A percentile compares a stretch with the other conserved stretches of the same genome.
Evolutionary conservation across 2,113 vertebrate genomes (phyloP).

Genomic region (Arizona elegans): DNA sequence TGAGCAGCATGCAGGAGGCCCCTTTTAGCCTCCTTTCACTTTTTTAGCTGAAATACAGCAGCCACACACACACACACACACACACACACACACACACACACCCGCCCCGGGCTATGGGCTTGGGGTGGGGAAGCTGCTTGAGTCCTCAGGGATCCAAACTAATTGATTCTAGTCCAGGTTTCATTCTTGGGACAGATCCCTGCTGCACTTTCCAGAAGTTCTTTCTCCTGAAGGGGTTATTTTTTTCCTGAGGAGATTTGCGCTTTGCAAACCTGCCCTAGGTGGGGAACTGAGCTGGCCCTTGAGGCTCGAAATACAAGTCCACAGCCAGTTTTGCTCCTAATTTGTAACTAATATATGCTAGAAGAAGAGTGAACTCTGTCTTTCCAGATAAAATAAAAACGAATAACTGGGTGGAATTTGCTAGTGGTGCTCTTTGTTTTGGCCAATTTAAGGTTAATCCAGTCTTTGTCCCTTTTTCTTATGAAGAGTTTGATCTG

Average conservation of each 20-base stretch:
- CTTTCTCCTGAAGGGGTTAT: not conserved
- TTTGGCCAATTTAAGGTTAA: not conserved
- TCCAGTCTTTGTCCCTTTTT: not conserved
- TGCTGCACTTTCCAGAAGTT: not conserved
- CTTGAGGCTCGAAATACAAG: not conserved
- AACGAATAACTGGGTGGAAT: not conserved
- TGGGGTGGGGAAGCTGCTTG: not conserved
- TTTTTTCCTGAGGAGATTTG: no score
- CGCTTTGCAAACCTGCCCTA: no score
- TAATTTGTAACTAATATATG: no score
- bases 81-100: no score
- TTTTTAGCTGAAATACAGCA: not conserved
- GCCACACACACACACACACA: no score
- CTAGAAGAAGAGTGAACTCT: not conserved
- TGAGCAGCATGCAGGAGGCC: not conserved
- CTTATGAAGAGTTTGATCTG: not conserved
- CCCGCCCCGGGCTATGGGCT: not conserved
- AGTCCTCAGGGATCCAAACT: not conserved
- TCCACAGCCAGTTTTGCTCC: not conserved
- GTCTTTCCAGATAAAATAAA: not conserved
- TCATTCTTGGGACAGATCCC: slow-evolving; percentile 11
- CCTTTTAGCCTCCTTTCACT: not conserved
- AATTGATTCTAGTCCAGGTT: not conserved
- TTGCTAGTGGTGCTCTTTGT: not conserved
- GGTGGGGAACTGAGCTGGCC: not conserved